Evolutionary conservation across 2,797 vertebrate species (phyloP).

Genomic region (Lindbergichthys nudifrons): DNA sequence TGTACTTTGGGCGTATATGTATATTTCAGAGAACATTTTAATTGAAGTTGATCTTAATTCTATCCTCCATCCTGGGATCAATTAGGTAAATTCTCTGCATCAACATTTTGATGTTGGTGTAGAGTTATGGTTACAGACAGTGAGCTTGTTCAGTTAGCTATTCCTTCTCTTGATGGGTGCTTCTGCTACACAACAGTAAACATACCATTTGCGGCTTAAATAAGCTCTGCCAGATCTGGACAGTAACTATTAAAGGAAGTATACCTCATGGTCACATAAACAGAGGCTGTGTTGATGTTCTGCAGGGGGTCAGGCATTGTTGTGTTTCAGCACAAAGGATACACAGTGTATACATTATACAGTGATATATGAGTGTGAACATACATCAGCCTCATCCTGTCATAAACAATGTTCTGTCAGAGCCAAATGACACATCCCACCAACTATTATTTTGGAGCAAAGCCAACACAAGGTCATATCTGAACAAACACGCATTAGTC

Average conservation of each 20-base stretch:
- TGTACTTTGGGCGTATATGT: no score
- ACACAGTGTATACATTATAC: slow-evolving; percentile 57
- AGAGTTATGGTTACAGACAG: not conserved
- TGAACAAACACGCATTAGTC: not conserved
- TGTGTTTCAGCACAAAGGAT: slow-evolving; percentile 53
- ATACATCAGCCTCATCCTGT: slow-evolving; percentile 15
- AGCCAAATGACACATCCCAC: slow-evolving; percentile 6
- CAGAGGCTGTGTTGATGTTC: slow-evolving; percentile 24
- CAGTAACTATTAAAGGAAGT: slow-evolving; percentile 24
- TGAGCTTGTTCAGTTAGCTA: not conserved
- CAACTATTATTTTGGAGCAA: not conserved
- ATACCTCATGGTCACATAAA: slow-evolving; percentile 42
- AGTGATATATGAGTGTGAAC: slow-evolving; percentile 57
- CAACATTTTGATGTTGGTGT: not conserved
- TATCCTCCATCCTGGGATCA: not conserved
- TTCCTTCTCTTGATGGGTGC: not conserved
- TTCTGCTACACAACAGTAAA: not conserved
- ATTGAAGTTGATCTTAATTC: no score
- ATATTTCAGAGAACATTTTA: no score
- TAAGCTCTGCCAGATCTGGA: not conserved
- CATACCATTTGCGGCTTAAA: not conserved
- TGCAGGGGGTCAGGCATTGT: slow-evolving; percentile 45
- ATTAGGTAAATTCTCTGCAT: not conserved
- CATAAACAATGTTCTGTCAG: slow-evolving; percentile 34
- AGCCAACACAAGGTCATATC: slow-evolving; percentile 2